Percentiles rank a stretch among this genome's conserved stretches.
Evolutionary conservation across 2,888 invertebrate genomes (phyloP).

Genomic region (Sclerodermus sp.): DNA sequence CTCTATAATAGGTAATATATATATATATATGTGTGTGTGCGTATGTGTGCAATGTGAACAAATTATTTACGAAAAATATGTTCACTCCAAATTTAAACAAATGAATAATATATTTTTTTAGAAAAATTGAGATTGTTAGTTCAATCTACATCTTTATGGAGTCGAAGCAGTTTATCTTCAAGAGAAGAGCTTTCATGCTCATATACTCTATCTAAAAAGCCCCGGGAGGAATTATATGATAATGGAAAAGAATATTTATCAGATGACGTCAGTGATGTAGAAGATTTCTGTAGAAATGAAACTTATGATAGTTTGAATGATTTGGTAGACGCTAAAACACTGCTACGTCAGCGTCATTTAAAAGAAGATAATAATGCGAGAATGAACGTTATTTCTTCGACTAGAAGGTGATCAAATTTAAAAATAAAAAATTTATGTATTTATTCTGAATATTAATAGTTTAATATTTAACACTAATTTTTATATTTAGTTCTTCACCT

Average conservation of each 20-base stretch:
- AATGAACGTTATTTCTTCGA: conserved; percentile 4
- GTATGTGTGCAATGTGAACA: background rate
- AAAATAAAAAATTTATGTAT: too few species aligned
- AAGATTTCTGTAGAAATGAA: conserved; percentile 16
- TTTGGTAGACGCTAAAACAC: conserved; percentile 27
- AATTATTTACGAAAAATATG: background rate
- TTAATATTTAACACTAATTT: too few species aligned
- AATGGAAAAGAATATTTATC: conserved; percentile 27
- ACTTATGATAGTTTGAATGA: conserved; percentile 13
- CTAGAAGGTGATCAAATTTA: conserved; percentile 32
- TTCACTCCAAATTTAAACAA: background rate
- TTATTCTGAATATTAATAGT: too few species aligned
- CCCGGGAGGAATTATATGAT: conserved; percentile 32
- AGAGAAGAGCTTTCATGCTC: conserved; percentile 50
- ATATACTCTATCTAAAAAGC: conserved; percentile 39
- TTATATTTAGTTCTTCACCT: too few species aligned
- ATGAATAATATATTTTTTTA: conserved; percentile 14
- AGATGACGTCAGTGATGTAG: conserved; percentile 28
- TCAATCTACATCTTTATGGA: conserved; percentile 30
- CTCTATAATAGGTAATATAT: conserved; percentile 17
- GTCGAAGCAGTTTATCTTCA: conserved; percentile 22
- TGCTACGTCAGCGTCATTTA: conserved; percentile 25
- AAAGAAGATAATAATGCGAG: too few species aligned
- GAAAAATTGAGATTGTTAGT: conserved; percentile 29
- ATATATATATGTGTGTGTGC: too few species aligned